These are phyloP conservation scores for Ictalurus punctatus DNA, from an alignment of 2,113 vertebrate genomes.

Conservation along the genomic window DNA sequence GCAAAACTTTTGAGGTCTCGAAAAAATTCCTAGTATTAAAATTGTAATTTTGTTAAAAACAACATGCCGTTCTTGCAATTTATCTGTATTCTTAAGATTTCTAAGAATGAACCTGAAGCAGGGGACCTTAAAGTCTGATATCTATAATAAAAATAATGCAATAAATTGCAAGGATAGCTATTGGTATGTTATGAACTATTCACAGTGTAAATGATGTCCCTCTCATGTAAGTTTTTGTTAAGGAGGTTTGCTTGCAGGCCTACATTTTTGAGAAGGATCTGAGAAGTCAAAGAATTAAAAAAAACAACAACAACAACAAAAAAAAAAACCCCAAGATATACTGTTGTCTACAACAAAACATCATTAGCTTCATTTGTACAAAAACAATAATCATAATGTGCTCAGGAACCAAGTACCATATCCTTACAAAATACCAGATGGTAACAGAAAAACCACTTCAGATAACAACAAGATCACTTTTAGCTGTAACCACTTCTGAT, in stretches of 20 bases:
- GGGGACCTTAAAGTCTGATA: neutral
- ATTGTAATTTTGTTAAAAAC: neutral
- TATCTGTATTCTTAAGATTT: neutral
- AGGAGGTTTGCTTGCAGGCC: slow-evolving; percentile 56
- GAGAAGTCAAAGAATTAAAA: slow-evolving; percentile 6
- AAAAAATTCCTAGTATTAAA: neutral
- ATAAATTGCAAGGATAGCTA: neutral
- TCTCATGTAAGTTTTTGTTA: neutral
- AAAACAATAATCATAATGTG: neutral
- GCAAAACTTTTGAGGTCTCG: neutral
- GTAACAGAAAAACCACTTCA: neutral
- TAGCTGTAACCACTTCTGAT: too few species aligned
- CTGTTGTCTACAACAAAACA: too few species aligned
- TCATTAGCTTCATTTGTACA: too few species aligned
- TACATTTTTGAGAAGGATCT: slow-evolving; percentile 61
- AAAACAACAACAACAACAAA: too few species aligned
- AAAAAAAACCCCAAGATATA: too few species aligned
- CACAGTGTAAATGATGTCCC: neutral
- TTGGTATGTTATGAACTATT: neutral
- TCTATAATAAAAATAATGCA: neutral
- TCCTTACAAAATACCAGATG: neutral
- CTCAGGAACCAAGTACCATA: neutral
- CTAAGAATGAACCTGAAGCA: neutral
- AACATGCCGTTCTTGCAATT: neutral
- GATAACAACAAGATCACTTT: too few species aligned